Evolutionary conservation across 2,113 vertebrate genomes (phyloP).

Genomic region (Climacteris rufus): DNA sequence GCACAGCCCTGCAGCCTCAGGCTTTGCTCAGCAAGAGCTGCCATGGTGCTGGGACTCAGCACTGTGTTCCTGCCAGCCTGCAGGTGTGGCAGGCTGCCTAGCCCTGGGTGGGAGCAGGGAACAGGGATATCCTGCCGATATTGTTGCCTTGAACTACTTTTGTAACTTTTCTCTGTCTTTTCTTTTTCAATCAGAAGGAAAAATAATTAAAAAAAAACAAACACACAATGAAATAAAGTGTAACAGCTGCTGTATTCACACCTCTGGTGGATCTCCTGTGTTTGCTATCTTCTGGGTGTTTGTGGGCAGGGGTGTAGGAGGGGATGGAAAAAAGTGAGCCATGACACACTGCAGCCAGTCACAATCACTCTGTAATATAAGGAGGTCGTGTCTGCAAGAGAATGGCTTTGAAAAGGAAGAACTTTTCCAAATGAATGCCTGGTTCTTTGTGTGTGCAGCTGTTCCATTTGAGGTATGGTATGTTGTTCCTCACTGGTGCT

Average conservation of each 20-base stretch:
- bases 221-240: not conserved
- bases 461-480: not conserved
- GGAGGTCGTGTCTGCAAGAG: fast-evolving
- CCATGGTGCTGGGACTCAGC: not conserved
- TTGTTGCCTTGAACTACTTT: conserved; percentile 60
- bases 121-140: not conserved
- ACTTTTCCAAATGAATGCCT: not conserved
- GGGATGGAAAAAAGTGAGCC: not conserved
- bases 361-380: not conserved
- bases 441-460: not conserved
- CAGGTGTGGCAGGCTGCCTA: not conserved
- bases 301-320: not conserved
- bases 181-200: conserved; percentile 30
- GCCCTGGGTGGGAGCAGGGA: not conserved
- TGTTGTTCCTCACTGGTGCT: not conserved
- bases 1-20: fast-evolving
- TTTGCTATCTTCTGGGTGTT: not conserved
- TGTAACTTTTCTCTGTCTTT: conserved; percentile 50
- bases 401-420: not conserved
- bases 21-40: not conserved
- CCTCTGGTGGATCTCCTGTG: fast-evolving
- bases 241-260: conserved; percentile 13
- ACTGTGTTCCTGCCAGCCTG: not conserved
- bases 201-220: not conserved
- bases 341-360: not conserved